Conservation (phyloP, 2,888 invertebrate species). For the Sarcophaga carnaria region DNA sequence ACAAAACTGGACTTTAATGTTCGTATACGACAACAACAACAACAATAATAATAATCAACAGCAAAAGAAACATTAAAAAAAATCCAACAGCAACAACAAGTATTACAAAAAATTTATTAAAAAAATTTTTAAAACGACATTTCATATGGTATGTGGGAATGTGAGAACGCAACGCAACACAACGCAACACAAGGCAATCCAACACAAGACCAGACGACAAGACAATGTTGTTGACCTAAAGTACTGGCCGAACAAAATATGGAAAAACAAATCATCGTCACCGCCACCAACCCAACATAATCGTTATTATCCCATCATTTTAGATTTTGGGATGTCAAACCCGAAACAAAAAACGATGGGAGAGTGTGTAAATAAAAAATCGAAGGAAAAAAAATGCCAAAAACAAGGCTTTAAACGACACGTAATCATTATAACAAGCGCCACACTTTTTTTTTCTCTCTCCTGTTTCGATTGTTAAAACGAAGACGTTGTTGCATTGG, state of each 20-base stretch:
- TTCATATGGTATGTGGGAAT: constrained; percentile 51
- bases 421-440: constrained; percentile 62
- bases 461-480: background rate
- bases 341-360: background rate
- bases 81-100: constrained; percentile 47
- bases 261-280: constrained; percentile 33
- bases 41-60: constrained; percentile 45
- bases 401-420: constrained; percentile 43
- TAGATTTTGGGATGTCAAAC: constrained; percentile 1
- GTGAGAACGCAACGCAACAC: constrained; percentile 41
- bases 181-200: no score
- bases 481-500: background rate
- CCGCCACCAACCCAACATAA: background rate
- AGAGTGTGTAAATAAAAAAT: background rate
- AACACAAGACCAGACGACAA: constrained; percentile 5
- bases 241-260: constrained; percentile 38
- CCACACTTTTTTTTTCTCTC: constrained; percentile 49
- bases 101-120: constrained; percentile 62
- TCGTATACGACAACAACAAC: constrained; percentile 17
- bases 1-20: constrained; percentile 65
- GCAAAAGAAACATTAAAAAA: constrained; percentile 53
- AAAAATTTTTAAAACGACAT: constrained; percentile 57
- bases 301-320: background rate
- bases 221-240: constrained; percentile 66
- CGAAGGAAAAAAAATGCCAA: constrained; percentile 18